phyloP scores from a whole-genome alignment of 2,797 vertebrate species.

The Gymnoscopelus microlampas region DNA sequence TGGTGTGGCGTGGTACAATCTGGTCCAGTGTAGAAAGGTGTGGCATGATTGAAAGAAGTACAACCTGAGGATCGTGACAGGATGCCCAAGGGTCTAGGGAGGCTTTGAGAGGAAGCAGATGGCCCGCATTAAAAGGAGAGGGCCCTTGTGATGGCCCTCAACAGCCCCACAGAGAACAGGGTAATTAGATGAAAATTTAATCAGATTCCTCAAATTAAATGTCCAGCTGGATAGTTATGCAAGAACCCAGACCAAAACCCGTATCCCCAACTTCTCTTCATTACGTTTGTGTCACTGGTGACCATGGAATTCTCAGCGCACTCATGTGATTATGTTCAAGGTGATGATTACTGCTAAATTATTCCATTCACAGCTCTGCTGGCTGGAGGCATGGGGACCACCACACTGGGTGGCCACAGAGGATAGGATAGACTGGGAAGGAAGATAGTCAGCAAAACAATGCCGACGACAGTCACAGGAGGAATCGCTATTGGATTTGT shows the following conservation, averaged over 20 bases:
- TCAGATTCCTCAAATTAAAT: constrained; percentile 89
- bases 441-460: constrained; percentile 47
- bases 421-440: constrained; percentile 68
- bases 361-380: constrained; percentile 83
- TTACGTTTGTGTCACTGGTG: constrained; percentile 67
- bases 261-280: constrained; percentile 63
- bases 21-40: too few species aligned
- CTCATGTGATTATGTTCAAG: constrained; percentile 71
- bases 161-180: constrained; percentile 84
- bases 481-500: constrained; percentile 23
- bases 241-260: constrained; percentile 79
- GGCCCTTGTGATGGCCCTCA: constrained; percentile 84
- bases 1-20: too few species aligned
- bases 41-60: too few species aligned
- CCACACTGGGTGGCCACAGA: constrained; percentile 65
- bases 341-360: constrained; percentile 83
- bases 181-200: constrained; percentile 90
- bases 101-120: constrained; percentile 83
- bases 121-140: constrained; percentile 84
- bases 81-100: constrained; percentile 67
- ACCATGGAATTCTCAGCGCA: constrained; percentile 74
- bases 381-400: constrained; percentile 78
- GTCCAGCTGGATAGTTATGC: constrained; percentile 85
- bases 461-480: constrained; percentile 37
- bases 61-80: constrained; percentile 50